These are phyloP conservation scores for Enteromius treurensis DNA, from an alignment of 2,797 vertebrate genomes.

Conservation along the genomic window DNA sequence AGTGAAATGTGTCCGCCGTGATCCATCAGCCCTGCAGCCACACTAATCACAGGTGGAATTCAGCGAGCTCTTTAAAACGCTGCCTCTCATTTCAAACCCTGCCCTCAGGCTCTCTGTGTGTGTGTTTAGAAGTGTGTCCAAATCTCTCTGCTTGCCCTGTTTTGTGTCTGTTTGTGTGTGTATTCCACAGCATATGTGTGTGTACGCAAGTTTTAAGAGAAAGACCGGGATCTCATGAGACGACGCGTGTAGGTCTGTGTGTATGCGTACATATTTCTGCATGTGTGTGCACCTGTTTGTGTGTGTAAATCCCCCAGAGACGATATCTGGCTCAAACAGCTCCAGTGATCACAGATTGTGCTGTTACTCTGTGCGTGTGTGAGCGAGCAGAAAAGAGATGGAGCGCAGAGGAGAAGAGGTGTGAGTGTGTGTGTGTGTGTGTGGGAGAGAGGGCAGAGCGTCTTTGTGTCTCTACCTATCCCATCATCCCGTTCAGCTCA, in stretches of 20 bases:
- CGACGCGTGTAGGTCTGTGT: conserved; percentile 51
- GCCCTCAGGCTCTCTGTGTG: conserved; percentile 73
- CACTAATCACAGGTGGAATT: conserved; percentile 87
- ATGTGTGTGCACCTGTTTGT: conserved; percentile 44
- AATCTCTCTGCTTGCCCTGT: conserved; percentile 44
- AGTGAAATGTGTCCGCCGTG: conserved; percentile 83
- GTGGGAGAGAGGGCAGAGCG: conserved; percentile 48
- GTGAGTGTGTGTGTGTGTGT: conserved; percentile 50
- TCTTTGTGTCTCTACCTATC: conserved; percentile 63
- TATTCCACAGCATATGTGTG: conserved; percentile 20
- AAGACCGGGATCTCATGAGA: conserved; percentile 37
- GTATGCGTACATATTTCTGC: conserved; percentile 30
- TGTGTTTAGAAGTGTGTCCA: conserved; percentile 56
- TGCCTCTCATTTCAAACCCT: conserved; percentile 83
- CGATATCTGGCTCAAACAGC: conserved; percentile 57
- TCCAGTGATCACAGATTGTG: conserved; percentile 60
- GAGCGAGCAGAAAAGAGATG: conserved; percentile 58
- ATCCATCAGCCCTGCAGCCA: conserved; percentile 80
- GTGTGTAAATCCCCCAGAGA: conserved; percentile 53
- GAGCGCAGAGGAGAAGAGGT: conserved; percentile 47
- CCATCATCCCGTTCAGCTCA: conserved; percentile 71
- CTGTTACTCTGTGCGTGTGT: conserved; percentile 49
- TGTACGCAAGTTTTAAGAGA: neutral
- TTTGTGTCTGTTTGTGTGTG: conserved; percentile 45
- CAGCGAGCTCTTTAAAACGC: conserved; percentile 85